Conservation (phyloP, 1,140 invertebrate species). For the Homalodisca vitripennis region DNA sequence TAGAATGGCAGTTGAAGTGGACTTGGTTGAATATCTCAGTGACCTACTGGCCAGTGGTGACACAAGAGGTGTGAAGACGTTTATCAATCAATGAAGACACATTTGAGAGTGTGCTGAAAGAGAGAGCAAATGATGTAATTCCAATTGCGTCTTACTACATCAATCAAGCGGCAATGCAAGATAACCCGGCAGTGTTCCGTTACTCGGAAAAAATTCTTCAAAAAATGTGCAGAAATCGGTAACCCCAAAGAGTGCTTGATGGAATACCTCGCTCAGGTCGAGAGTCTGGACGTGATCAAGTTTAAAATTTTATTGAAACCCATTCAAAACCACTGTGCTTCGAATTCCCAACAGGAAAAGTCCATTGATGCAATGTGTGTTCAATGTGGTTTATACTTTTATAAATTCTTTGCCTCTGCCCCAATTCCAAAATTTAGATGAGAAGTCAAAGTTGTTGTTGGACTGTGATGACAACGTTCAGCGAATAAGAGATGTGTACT, state of each 20-base stretch:
- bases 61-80: not conserved
- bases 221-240: conserved; percentile 1
- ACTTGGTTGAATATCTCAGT: not conserved
- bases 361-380: conserved; percentile 67
- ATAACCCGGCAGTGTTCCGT: not conserved
- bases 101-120: not conserved
- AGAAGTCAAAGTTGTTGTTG: conserved; percentile 59
- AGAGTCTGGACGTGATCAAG: conserved; percentile 64
- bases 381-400: conserved; percentile 66
- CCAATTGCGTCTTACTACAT: not conserved
- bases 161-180: not conserved
- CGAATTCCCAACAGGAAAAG: conserved; percentile 57
- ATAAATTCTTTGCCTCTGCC: conserved; percentile 58
- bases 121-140: conserved; percentile 1
- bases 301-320: conserved; percentile 66
- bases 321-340: conserved; percentile 60
- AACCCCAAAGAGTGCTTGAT: conserved; percentile 67
- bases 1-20: too few species aligned
- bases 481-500: conserved; percentile 59
- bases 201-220: not conserved
- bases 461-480: conserved; percentile 59
- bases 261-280: conserved; percentile 70
- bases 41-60: not conserved
- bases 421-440: conserved; percentile 56
- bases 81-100: not conserved